phyloP scores from a whole-genome alignment of 2,113 vertebrate species.

The Eidolon helvum region DNA sequence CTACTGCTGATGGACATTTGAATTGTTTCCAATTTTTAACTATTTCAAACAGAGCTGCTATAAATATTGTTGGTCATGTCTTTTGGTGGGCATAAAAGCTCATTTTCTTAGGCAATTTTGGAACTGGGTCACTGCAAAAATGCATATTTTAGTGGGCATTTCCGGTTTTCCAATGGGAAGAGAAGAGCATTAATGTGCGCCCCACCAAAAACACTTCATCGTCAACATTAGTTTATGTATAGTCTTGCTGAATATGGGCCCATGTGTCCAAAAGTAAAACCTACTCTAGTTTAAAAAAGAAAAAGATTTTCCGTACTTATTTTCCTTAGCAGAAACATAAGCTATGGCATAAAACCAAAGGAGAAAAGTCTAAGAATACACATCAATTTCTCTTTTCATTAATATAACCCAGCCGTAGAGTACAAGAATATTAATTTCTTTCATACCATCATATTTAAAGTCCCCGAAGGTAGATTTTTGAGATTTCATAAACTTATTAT shows the following conservation, averaged over 20 bases:
- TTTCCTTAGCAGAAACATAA: slow-evolving; percentile 46
- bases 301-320: background rate
- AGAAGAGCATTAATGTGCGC: background rate
- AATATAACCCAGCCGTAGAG: slow-evolving; percentile 68
- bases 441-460: slow-evolving; percentile 71
- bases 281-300: slow-evolving; percentile 43
- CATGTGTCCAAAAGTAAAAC: background rate
- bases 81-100: no score
- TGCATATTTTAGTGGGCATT: background rate
- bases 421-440: slow-evolving; percentile 72
- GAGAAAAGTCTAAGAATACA: slow-evolving; percentile 61
- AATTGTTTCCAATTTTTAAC: background rate
- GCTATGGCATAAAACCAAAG: slow-evolving; percentile 8
- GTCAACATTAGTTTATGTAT: background rate
- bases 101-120: background rate
- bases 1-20: background rate
- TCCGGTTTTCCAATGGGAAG: background rate
- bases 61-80: background rate
- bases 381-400: slow-evolving; percentile 76
- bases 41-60: background rate
- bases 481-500: slow-evolving; percentile 81
- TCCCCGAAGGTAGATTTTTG: slow-evolving; percentile 74
- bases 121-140: background rate
- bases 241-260: background rate
- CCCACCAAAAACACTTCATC: background rate